Conservation (phyloP, 2,888 invertebrate species). For the Euphydryas editha region DNA sequence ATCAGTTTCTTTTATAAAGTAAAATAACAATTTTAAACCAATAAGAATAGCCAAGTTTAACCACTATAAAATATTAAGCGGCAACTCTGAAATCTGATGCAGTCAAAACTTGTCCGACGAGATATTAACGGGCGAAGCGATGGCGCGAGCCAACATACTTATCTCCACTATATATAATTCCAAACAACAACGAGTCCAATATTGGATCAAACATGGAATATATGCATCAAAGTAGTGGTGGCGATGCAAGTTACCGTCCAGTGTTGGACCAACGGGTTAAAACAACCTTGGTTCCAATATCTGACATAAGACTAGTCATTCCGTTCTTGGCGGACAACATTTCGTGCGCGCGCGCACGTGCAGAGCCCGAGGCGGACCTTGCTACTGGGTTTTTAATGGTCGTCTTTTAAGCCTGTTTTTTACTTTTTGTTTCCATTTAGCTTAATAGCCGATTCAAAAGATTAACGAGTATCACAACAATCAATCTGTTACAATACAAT, state of each 20-base stretch:
- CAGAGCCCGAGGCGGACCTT: constrained; percentile 61
- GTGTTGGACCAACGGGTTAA: constrained; percentile 16
- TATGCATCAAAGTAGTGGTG: background rate
- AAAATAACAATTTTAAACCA: constrained; percentile 38
- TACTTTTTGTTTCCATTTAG: constrained; percentile 51
- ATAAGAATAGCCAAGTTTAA: constrained; percentile 53
- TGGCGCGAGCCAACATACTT: constrained; percentile 46
- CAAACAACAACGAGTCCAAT: constrained; percentile 28
- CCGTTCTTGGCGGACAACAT: constrained; percentile 58
- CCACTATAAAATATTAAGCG: constrained; percentile 52
- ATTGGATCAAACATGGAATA: constrained; percentile 16
- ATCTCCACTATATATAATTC: constrained; percentile 33
- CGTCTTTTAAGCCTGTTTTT: constrained; percentile 59
- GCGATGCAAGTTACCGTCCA: constrained; percentile 2
- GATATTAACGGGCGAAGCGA: constrained; percentile 50
- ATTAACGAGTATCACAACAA: constrained; percentile 26
- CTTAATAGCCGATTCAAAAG: constrained; percentile 39
- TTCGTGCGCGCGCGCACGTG: constrained; percentile 65
- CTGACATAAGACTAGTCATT: constrained; percentile 34
- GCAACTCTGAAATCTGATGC: constrained; percentile 46
- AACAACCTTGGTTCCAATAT: constrained; percentile 25
- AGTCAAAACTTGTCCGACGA: constrained; percentile 70
- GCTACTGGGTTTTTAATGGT: constrained; percentile 76
- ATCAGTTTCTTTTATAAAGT: background rate
- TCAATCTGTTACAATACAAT: constrained; percentile 1